Evolutionary conservation across 1,140 invertebrate genomes (phyloP), one percentile per base, ranked within the genome.

Genomic region (Coelopa frigida): DNA sequence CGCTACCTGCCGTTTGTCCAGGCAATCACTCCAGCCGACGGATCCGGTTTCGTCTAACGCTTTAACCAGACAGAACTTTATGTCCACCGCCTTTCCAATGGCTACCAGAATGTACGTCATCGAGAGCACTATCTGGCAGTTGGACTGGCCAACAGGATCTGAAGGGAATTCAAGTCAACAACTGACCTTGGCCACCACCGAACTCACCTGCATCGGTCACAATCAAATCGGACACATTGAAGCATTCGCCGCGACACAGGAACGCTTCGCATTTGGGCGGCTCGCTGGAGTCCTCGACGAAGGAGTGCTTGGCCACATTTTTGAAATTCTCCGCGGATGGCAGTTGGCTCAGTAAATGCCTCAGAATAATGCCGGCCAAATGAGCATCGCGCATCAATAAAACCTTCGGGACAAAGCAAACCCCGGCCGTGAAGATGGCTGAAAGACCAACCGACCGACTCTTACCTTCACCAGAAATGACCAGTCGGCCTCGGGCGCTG

Each of bases 401-500:
- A 5, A 84, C 76, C 50, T 51, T 14, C 22, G 29, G 24, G 14
- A 32, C 21, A 15, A 11, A 23, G 17, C 18, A 18, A 5, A 23
- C 15, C 18, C 29, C 12, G 26, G 20, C 12, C n/a, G 31, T 8
- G 4, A 24, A 5, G 12, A 12, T 4, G 10, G n/a, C 24, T 26
- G 10, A 27, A 26, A 42, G 12, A 29, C 14, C 8, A 22, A 3
- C 20, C 12, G 8, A 4, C 5, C 17, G 20, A 11, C 6, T 39
- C 33, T 64, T 83, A 52, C 81, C 71, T 85, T 85, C 5, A 86
- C 68, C 20, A 87, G 55, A 44, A 84, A 75, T 4, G 79, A 70
- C 84, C 84, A 88, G 48, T 81, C 79, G 0, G 82, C 78, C 55
- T 86, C 82, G 1, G 86, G 85, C 56, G 86, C 84, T n/a, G 80